Evolutionary conservation across 2,888 invertebrate species (phyloP), one percentile per base, ranked within the genome.

Genomic region (Colletes collaris): DNA sequence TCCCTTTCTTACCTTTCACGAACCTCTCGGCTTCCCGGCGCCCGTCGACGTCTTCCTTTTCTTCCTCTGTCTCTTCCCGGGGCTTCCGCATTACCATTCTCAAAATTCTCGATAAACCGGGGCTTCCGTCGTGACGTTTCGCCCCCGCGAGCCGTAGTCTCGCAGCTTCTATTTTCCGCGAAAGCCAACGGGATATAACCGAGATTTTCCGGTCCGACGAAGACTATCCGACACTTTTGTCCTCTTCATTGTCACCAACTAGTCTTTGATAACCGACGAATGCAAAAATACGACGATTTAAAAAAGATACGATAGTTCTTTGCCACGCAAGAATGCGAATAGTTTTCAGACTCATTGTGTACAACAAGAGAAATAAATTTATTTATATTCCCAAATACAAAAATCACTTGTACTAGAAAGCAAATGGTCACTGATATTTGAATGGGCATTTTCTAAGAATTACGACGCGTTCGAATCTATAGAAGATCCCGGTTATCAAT

Each of bases 21-120:
- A 64, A 72, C 75, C 74, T 83, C 85, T 85, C 66, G 71, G 75
- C 74, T 84, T 82, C 72, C 76, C 66, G 79, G 71, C 74, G 76
- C 64, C 62, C 69, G 74, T 69, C 73, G 62, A 62, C 70, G 10
- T 78, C 73, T 44, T 72, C 73, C 76, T 76, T 70, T 73, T 56
- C 68, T 52, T 68, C 72, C 72, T 27, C 64, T 55, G 49, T 65
- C 59, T 79, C 68, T 68, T 53, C n/a, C 19, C 76, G 49, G 52
- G 16, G 63, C 65, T 67, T 78, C 77, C 86, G 81, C 82, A 85
- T 87, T 89, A 88, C 86, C 87, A 88, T 89, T 90, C 89, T 87
- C 85, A 85, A 88, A 89, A 89, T 90, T 89, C 90, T 86, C 85
- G 86, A 88, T 88, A 83, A 89, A 87, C 86, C 85, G 81, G 66